Evolutionary conservation across 2,888 invertebrate species (phyloP), one percentile per base, ranked within the genome.

Genomic region (Plusia festucae): DNA sequence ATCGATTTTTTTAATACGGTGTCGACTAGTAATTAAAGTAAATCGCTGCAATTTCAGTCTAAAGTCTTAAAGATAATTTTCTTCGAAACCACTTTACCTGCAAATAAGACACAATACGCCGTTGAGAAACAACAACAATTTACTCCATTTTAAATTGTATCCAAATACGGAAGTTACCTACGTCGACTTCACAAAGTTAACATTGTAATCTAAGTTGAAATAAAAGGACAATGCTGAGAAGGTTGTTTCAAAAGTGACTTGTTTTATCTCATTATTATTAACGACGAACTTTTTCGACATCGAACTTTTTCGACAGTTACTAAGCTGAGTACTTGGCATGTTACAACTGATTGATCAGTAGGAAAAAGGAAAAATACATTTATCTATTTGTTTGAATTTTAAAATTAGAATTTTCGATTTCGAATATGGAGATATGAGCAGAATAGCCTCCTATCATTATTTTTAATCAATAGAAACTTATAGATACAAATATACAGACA

Each of bases 191-290:
- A 15, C 2, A 27, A 67, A 69, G 44, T 69, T 44, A n/a, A 20
- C 46, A 15, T 44, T 30, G 9, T 51, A 24, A 32, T 18, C n/a
- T 56, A 57, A 70, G 76, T 76, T 78, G 65, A 71, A 66, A 76
- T 78, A 79, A 66, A 73, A 66, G 65, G 73, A 71, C 69, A 61
- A 56, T 54, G 51, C 30, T 40, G 15, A 16, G 15, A 44, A 67
- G 15, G 40, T 65, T 34, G 51, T 27, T 65, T 56, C 56, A 56
- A 65, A 60, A 63, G 30, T 64, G 72, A 66, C 24, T 55, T 40
- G 15, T 52, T 73, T 65, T 0, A 49, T 22, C 27, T 53, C 30
- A 60, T 64, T 62, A 60, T 64, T 62, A 59, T 65, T 40, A 18
- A 67, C 32, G 40, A 56, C 20, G 44, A 18, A 57, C 15, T 60